Base-by-base conservation (phyloP, 2,797 vertebrate species). In the Liasis olivaceus region DNA sequence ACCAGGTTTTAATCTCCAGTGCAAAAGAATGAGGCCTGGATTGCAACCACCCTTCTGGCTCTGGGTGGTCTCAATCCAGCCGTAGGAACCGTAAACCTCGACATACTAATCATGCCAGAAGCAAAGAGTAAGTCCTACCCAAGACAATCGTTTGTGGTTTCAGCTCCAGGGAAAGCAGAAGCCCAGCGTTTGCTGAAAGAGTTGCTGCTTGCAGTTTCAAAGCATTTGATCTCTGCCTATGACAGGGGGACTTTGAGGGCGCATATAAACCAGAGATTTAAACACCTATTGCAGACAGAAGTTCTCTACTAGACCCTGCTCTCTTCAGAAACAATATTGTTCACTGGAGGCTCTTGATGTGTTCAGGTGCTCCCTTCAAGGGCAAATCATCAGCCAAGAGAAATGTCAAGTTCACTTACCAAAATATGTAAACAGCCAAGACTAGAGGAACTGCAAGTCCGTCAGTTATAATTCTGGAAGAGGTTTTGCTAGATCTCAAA, bases 51-150 rank as follows among this genome's bases (percentile, higher is more conserved):
- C 87, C 2, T 28, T 60, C 72, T 13, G 84, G 58, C 91, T 4
- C 89, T 1, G 91, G 88, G 90, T 92, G 94, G 91, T 93, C 58
- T 89, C 36, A 86, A 2, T 5, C 22, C 77, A 93, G 59, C 47
- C 91, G 89, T 2, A 88, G 84, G 69, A 95, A 94, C 28, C 3
- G 47, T 89, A 63, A 95, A 93, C 93, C 85, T 89, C 28, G 77
- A 72, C 42, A 90, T 0, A 7, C n/a, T 62, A 0, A 88, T 26
- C 64, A 54, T 4, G 86, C 90, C 22, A 47, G 13, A 93, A 0
- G 15, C 5, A n/a, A 90, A 85, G 92, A 63, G 54, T 58, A 31
- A 86, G 89, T 36, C 56, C 77, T n/a, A 9, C 0, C 12, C 87
- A 54, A 15, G 17, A 87, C 85, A 59, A 72, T 22, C 1, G 24